Evolutionary conservation across 1,140 invertebrate species (phyloP).

Genomic region (Cataglyphis hispanica): DNA sequence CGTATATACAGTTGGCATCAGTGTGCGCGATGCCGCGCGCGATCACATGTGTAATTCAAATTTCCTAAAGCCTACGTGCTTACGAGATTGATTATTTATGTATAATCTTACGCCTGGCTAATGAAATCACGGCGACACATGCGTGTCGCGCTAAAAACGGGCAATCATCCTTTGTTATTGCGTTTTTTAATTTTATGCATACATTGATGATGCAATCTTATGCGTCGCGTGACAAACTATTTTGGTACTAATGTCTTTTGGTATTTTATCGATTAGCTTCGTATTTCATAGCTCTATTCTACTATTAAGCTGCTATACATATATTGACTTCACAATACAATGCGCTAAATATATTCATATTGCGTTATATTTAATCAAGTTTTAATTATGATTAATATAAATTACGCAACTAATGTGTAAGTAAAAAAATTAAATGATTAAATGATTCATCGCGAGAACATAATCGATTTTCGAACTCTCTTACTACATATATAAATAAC

Average conservation of each 20-base stretch:
- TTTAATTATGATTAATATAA: not conserved
- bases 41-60: slow-evolving; percentile 10
- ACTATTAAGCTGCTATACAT: not conserved
- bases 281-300: not conserved
- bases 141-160: not conserved
- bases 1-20: slow-evolving; percentile 49
- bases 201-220: no score
- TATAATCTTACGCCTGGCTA: not conserved
- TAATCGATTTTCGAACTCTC: no score
- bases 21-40: slow-evolving; percentile 7
- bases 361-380: not conserved
- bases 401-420: no score
- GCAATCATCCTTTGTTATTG: not conserved
- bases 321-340: not conserved
- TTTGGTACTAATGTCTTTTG: not conserved
- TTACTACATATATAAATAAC: no score
- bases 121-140: not conserved
- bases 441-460: no score
- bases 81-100: not conserved
- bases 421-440: no score
- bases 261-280: slow-evolving; percentile 9
- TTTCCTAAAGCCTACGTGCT: not conserved
- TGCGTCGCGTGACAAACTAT: not conserved
- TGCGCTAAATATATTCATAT: not conserved
- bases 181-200: not conserved